These are phyloP conservation scores for Aleiodes leptofemur DNA, from an alignment of 2,888 invertebrate genomes.

Conservation along the genomic window DNA sequence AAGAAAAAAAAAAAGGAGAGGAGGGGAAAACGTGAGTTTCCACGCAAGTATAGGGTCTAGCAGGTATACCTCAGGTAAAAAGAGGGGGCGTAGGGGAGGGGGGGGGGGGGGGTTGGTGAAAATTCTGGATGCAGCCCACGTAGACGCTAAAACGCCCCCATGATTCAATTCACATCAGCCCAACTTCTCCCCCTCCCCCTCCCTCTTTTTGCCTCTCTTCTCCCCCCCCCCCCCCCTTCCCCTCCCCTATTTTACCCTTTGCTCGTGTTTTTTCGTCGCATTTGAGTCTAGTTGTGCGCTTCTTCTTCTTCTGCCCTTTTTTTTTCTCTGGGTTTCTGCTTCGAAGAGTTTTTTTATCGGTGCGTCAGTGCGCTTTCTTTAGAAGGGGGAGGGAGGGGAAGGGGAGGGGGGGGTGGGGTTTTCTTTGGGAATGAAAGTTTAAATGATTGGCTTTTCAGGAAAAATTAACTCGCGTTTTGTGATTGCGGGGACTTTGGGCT, in stretches of 20 bases:
- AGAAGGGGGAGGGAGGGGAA: not conserved
- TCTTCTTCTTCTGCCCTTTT: slow-evolving; percentile 41
- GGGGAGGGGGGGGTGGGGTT: not conserved
- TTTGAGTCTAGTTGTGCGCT: slow-evolving; percentile 51
- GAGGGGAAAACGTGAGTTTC: slow-evolving; percentile 25
- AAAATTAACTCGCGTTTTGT: no score
- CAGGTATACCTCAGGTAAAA: slow-evolving; percentile 31
- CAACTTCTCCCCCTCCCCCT: slow-evolving; percentile 43
- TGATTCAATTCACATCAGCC: slow-evolving; percentile 74
- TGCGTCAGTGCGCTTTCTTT: slow-evolving; percentile 23
- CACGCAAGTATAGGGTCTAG: slow-evolving; percentile 28
- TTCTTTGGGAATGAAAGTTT: not conserved
- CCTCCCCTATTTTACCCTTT: slow-evolving; percentile 47
- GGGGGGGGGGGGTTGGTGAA: slow-evolving; percentile 51
- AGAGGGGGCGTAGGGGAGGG: slow-evolving; percentile 12
- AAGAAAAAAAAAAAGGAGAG: slow-evolving; percentile 1
- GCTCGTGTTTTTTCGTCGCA: slow-evolving; percentile 45
- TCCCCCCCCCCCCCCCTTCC: slow-evolving; percentile 51
- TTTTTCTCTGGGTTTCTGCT: slow-evolving; percentile 10
- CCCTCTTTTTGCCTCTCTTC: slow-evolving; percentile 12
- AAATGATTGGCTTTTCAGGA: not conserved
- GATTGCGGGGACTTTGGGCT: no score
- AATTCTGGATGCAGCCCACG: slow-evolving; percentile 71
- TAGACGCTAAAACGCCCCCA: slow-evolving; percentile 74
- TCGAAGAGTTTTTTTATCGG: slow-evolving; percentile 23